Percentiles rank a stretch among this genome's conserved stretches.
These are phyloP conservation scores for Neosalanx taihuensis DNA, from an alignment of 2,797 vertebrate genomes.

Conservation along the genomic window DNA sequence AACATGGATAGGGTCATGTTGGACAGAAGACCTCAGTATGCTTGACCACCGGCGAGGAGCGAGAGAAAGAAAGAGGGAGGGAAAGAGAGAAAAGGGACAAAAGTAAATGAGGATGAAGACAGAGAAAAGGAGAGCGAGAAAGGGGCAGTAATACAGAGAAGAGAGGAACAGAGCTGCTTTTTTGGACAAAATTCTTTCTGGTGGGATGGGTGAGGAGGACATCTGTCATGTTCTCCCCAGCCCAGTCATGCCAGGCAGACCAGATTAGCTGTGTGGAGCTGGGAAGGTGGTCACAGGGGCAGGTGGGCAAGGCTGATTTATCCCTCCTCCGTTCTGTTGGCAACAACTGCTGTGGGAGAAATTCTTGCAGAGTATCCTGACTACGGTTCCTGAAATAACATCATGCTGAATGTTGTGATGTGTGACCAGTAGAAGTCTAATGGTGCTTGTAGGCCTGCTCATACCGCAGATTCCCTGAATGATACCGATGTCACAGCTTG, in stretches of 20 bases:
- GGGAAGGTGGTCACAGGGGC: background rate
- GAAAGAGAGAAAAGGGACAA: no score
- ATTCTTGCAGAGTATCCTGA: background rate
- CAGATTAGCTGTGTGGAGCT: background rate
- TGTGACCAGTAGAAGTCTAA: no score
- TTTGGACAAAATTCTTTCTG: background rate
- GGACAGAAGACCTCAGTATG: no score
- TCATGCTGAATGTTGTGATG: background rate
- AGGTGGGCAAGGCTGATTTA: conserved; percentile 12
- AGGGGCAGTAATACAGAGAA: background rate
- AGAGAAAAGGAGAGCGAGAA: background rate
- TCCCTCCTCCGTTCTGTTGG: background rate
- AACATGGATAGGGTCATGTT: no score
- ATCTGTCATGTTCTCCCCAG: background rate
- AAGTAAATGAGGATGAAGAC: no score
- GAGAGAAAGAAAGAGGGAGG: no score
- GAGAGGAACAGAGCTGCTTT: background rate
- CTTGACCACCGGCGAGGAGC: no score
- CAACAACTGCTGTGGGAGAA: background rate
- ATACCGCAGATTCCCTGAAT: no score
- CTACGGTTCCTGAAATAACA: background rate
- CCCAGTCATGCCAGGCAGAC: background rate
- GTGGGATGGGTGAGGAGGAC: background rate
- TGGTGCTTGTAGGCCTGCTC: no score
- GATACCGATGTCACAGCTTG: no score